phyloP scores from a whole-genome alignment of 2,113 vertebrate genomes.

The Camelus bactrianus region DNA sequence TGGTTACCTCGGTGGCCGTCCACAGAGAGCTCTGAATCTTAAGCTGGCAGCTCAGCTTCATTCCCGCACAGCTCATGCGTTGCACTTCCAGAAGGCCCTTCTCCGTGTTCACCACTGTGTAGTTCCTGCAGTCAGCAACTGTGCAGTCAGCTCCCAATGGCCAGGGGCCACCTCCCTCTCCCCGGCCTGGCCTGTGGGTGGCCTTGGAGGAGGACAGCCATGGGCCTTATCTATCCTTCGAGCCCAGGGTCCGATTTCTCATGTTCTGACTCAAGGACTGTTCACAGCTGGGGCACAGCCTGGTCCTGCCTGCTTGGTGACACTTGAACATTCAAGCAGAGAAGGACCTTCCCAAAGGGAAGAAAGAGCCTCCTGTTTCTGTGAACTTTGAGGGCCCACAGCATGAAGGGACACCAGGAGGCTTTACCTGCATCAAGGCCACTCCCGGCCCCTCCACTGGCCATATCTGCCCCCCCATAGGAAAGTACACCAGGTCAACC shows the following conservation, averaged over 20 bases:
- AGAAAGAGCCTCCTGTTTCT: not conserved
- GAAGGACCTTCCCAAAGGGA: not conserved
- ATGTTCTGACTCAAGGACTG: accelerated
- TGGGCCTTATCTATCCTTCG: not conserved
- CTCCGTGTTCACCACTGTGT: constrained; percentile 95
- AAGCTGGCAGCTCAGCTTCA: constrained; percentile 94
- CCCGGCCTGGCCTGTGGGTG: not conserved
- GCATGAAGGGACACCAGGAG: not conserved
- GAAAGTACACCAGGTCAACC: not conserved
- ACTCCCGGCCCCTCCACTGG: no score
- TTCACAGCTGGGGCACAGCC: accelerated
- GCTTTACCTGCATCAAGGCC: no score
- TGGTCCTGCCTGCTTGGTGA: not conserved
- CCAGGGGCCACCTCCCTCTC: not conserved
- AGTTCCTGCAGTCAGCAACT: constrained; percentile 89
- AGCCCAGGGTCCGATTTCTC: not conserved
- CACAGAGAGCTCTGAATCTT: constrained; percentile 94
- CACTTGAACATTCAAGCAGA: accelerated
- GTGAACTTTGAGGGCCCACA: not conserved
- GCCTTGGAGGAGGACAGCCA: not conserved
- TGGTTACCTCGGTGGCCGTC: constrained; percentile 94
- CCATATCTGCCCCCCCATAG: not conserved
- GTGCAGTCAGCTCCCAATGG: accelerated
- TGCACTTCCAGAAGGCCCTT: constrained; percentile 95
- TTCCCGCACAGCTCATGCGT: constrained; percentile 93